These are phyloP conservation scores for Emys orbicularis DNA, from an alignment of 2,797 vertebrate genomes.

Conservation along the genomic window DNA sequence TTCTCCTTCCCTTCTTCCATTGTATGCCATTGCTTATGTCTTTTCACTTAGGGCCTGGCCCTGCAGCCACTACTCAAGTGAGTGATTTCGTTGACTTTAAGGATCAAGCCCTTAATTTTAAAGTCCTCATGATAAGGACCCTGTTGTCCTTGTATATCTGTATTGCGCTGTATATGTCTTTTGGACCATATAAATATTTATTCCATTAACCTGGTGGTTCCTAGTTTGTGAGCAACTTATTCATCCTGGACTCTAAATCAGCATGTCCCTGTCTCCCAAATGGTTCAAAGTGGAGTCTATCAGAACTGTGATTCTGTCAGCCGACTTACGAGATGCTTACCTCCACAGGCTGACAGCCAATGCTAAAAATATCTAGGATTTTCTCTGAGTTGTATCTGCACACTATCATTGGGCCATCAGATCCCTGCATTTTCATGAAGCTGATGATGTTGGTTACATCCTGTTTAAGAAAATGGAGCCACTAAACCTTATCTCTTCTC, in stretches of 20 bases:
- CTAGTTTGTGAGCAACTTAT: neutral
- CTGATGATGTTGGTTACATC: no score
- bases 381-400: neutral
- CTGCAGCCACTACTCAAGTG: neutral
- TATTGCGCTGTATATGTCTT: neutral
- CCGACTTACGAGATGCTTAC: neutral
- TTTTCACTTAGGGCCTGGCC: neutral
- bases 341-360: neutral
- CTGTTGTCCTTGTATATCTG: neutral
- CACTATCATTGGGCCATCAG: neutral
- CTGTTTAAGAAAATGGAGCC: no score
- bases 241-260: neutral
- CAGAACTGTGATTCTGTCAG: neutral
- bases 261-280: neutral
- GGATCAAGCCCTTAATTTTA: neutral
- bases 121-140: neutral
- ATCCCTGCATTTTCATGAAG: neutral
- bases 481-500: no score
- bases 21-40: neutral
- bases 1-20: neutral
- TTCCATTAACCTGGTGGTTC: neutral
- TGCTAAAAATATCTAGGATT: neutral
- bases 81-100: neutral
- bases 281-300: neutral
- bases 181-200: neutral